Base-by-base conservation (phyloP, 1,140 invertebrate species). In the Drosophila cardini region DNA sequence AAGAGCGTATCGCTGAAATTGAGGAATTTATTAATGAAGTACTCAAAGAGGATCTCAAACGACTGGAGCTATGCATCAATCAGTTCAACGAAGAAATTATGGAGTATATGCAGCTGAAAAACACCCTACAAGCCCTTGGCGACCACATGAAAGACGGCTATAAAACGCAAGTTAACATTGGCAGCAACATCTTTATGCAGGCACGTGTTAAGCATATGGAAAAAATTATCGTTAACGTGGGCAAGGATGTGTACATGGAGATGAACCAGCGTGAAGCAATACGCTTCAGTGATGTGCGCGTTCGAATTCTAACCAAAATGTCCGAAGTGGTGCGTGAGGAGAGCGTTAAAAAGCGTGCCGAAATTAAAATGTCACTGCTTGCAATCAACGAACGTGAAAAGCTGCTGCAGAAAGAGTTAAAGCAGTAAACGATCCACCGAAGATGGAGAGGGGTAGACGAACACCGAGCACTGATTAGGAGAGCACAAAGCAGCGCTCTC, bases 331-430 rank as follows among this genome's bases (percentile, higher is more conserved):
- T 96, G 11, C 93, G 94, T 5, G 93, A 95, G 48, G 94, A 96
- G 77, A 95, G 95, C 65, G 93, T 95, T 1, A 94, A 94, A 75
- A 95, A 95, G 0, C 96, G 96, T 76, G 95, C 96, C 7, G 94
- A 97, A 80, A 97, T 98, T 62, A 97, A 97, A 73, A 91, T 97
- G 71, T 94, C 96, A 67, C 92, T 96, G 10, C 93, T 96, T 78
- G 94, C 94, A 7, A 94, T 96, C 15, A 92, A 93, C 50, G 94
- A 96, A 74, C 87, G 96, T 40, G 93, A 94, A 73, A 89, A 92
- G 16, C 61, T 89, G 10, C 42, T 83, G n/a, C 74, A 57, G 4
- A 13, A 52, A 9, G 63, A 64, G 4, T 55, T 62, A 7, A 6
- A 61, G n/a, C 9, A 11, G 16, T 13, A 4, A 15, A 11, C 0